These are phyloP conservation scores for Himalopsyche kuldschensis DNA, from an alignment of 2,888 invertebrate genomes.

Conservation along the genomic window DNA sequence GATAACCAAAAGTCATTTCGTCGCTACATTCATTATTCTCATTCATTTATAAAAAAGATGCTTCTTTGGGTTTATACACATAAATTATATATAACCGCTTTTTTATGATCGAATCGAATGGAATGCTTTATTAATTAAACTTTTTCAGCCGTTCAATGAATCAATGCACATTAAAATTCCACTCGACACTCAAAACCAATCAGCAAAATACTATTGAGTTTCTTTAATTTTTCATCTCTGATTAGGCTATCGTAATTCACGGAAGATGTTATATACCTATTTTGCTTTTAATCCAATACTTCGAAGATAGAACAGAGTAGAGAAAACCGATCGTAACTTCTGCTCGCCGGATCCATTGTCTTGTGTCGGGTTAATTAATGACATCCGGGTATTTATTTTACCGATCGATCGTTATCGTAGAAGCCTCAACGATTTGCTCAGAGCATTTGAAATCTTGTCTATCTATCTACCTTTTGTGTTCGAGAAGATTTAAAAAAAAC, in stretches of 20 bases:
- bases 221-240: background rate
- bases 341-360: constrained; percentile 12
- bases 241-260: background rate
- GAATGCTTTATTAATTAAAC: too few relatives aligned
- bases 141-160: too few relatives aligned
- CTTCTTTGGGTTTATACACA: too few relatives aligned
- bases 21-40: too few relatives aligned
- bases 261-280: background rate
- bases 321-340: constrained; percentile 2
- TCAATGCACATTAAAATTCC: background rate
- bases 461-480: background rate
- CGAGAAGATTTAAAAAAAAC: background rate
- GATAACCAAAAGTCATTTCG: too few relatives aligned
- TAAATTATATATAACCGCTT: too few relatives aligned
- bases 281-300: background rate
- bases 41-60: too few relatives aligned
- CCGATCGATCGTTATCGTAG: background rate
- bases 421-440: background rate
- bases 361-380: constrained; percentile 10
- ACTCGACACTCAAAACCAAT: background rate
- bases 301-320: background rate
- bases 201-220: background rate
- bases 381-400: constrained; percentile 5
- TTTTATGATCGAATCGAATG: too few relatives aligned
- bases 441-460: background rate